Conservation (phyloP, 2,797 vertebrate species). For the Eleutherodactylus coqui region DNA sequence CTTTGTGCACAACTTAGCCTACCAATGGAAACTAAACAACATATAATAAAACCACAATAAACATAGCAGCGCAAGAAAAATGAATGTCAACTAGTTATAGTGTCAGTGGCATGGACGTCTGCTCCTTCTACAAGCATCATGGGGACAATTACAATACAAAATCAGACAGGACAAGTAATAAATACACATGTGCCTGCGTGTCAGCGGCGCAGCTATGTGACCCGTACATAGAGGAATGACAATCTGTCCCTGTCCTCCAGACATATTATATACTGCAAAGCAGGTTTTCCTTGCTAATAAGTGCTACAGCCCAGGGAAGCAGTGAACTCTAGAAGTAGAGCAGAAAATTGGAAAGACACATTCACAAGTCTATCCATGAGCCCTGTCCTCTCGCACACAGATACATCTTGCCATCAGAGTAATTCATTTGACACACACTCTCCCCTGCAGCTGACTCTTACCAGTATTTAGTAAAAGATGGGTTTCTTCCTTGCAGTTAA, state of each 20-base stretch:
- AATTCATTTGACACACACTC: constrained; percentile 71
- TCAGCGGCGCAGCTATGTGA: constrained; percentile 29
- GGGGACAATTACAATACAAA: constrained; percentile 31
- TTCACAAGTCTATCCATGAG: constrained; percentile 66
- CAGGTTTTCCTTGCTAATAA: constrained; percentile 63
- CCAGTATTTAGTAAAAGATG: constrained; percentile 65
- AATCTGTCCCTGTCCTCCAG: constrained; percentile 34
- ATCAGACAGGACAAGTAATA: constrained; percentile 38
- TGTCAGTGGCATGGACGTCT: constrained; percentile 7
- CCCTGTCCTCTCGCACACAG: constrained; percentile 50
- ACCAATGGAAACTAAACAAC: constrained; percentile 10
- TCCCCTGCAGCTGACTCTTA: constrained; percentile 65
- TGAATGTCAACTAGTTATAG: constrained; percentile 19
- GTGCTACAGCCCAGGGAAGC: constrained; percentile 63
- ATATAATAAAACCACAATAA: background rate
- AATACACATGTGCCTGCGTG: constrained; percentile 31
- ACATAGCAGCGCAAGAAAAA: constrained; percentile 17
- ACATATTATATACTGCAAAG: constrained; percentile 42
- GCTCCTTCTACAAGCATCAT: constrained; percentile 26
- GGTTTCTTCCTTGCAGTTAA: constrained; percentile 29
- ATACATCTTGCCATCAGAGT: constrained; percentile 62
- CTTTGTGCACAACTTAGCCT: constrained; percentile 2
- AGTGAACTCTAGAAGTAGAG: constrained; percentile 66
- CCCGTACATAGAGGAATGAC: constrained; percentile 4
- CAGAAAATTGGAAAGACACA: constrained; percentile 70